A percentile compares a stretch with the other conserved stretches of the same genome.
Conservation (phyloP, 2,888 invertebrate species). For the Rotaria macrura region DNA sequence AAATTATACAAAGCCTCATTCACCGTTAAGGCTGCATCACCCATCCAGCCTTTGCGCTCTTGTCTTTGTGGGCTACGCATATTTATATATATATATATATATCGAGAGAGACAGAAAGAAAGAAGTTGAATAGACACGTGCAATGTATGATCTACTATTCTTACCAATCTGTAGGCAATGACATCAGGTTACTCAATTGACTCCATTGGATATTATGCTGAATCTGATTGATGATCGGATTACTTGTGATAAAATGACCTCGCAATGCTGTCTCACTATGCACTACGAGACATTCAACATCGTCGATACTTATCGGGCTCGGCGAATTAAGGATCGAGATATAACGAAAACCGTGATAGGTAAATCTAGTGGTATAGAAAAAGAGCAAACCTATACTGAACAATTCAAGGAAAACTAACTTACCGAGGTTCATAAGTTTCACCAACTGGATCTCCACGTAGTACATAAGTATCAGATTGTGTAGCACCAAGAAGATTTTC, state of each 20-base stretch:
- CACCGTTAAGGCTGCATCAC: background rate
- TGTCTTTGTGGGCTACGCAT: background rate
- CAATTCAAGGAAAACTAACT: background rate
- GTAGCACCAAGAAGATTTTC: background rate
- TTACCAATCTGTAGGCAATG: background rate
- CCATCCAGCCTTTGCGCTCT: background rate
- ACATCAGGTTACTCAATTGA: background rate
- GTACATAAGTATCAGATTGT: background rate
- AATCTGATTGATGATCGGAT: background rate
- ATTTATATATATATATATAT: too few species aligned
- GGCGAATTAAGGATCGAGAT: too few species aligned
- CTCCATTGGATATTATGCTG: background rate
- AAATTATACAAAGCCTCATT: background rate
- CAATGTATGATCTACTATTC: too few species aligned
- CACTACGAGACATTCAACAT: background rate
- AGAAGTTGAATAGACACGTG: too few species aligned
- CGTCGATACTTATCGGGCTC: background rate
- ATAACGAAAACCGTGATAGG: background rate
- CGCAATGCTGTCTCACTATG: background rate
- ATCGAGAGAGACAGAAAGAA: too few species aligned
- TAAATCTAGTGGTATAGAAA: too few species aligned
- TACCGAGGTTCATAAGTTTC: background rate
- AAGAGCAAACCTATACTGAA: background rate
- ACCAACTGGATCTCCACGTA: background rate
- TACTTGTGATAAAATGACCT: background rate